Evolutionary conservation across 2,797 vertebrate species (phyloP).

Genomic region (Taeniopygia guttata): DNA sequence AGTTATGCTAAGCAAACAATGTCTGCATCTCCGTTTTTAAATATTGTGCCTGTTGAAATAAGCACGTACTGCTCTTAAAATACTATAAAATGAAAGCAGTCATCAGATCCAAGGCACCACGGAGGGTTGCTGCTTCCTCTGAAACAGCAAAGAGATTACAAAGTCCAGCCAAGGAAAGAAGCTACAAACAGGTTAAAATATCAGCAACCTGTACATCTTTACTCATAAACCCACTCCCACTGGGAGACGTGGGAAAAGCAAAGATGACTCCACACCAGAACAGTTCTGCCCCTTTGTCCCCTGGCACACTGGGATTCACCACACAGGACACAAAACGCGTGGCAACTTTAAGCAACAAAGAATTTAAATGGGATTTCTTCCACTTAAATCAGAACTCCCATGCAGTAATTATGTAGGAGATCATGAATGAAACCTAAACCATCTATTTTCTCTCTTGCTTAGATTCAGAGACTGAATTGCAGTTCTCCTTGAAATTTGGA

Average conservation of each 20-base stretch:
- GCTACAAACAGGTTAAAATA: neutral
- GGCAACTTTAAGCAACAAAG: neutral
- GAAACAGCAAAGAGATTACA: neutral
- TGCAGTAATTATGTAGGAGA: neutral
- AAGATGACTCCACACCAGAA: neutral
- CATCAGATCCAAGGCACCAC: neutral
- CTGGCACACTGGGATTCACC: neutral
- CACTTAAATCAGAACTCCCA: neutral
- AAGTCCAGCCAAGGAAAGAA: neutral
- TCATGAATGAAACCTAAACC: neutral
- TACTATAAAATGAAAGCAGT: neutral
- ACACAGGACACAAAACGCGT: accelerated
- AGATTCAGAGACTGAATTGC: neutral
- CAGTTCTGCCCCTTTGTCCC: neutral
- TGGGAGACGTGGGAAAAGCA: too few relatives aligned
- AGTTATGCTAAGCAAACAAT: neutral
- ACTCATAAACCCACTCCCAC: too few relatives aligned
- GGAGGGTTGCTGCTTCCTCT: neutral
- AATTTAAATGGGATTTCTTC: neutral
- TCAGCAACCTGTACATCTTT: neutral
- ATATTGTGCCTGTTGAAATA: neutral
- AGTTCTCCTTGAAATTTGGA: neutral
- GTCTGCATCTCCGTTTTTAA: neutral
- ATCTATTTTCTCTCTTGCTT: neutral
- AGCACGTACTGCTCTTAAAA: neutral